Base-by-base conservation (phyloP, 2,113 vertebrate genomes). In the Pardalotus punctatus region DNA sequence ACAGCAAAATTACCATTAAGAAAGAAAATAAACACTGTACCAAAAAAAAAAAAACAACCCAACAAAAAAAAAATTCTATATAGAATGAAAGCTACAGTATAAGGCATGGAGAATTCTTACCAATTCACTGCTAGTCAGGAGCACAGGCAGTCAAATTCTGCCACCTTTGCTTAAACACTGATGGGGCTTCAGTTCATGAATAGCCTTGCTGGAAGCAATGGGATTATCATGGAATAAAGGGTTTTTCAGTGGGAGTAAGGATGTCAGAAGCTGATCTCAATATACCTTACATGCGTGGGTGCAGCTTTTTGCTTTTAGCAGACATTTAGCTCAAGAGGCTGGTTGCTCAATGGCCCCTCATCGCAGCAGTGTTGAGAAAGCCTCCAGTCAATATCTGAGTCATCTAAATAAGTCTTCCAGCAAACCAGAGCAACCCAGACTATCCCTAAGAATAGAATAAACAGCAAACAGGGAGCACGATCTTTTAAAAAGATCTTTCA, bases 321-420 rank as follows among this genome's bases (percentile, higher is more conserved):
- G 43, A 29, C 58, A 35, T 84, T 62, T 79, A 95, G 77, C 74
- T 94, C n/a, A 76, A 93, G 85, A 94, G 79, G 14, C 48, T 24
- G 60, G 70, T 95, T 96, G 89, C 90, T 84, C 85, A 95, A 92
- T 38, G 80, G 82, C 51, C 85, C 81, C 88, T 95, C 79, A 92
- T 64, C 3, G 0, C 69, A 94, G 57, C 29, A 71, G 38, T 11
- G 48, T 93, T 93, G 88, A 96, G 85, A 96, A 96, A 97, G 85
- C 79, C 90, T 92, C 87, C 56, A 97, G 93, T 96, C 90, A 96
- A 51, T 82, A 88, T 95, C 93, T 97, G 95, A 97, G 81, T 97
- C 95, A 97, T 94, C 74, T 70, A n/a, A 95, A 84, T 45, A 90
- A 95, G 74, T 66, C 79, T 90, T 91, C 93, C 94, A 95, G 85